Percentiles rank a stretch among this genome's conserved stretches.
These are phyloP conservation scores for Coilia nasus DNA, from an alignment of 2,797 vertebrate genomes.

Conservation along the genomic window DNA sequence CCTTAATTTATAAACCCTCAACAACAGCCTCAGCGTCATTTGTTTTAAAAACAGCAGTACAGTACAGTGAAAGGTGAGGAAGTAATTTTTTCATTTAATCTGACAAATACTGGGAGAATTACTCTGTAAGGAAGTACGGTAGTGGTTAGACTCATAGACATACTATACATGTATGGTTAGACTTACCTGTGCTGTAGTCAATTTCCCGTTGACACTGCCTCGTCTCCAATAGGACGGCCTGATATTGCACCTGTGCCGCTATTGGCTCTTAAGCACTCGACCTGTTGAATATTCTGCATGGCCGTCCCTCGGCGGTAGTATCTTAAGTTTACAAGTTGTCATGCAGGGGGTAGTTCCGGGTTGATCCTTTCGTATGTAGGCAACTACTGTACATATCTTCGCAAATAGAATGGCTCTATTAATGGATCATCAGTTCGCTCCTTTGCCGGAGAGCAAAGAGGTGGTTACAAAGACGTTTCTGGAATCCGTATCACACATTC, in stretches of 20 bases:
- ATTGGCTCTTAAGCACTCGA: background rate
- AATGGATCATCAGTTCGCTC: conserved; percentile 84
- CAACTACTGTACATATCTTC: background rate
- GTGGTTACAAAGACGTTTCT: conserved; percentile 87
- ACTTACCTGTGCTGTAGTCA: background rate
- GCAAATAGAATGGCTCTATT: conserved; percentile 81
- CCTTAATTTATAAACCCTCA: conserved; percentile 50
- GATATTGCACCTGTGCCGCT: background rate
- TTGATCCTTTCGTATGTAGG: conserved; percentile 14
- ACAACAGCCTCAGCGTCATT: background rate
- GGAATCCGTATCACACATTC: conserved; percentile 88
- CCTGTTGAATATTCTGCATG: conserved; percentile 17
- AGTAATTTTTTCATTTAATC: background rate
- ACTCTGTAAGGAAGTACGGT: background rate
- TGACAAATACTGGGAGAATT: conserved; percentile 27
- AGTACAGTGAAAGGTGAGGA: background rate
- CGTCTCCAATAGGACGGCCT: background rate
- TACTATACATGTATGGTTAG: background rate
- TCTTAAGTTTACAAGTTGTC: conserved; percentile 9
- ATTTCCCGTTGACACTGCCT: background rate
- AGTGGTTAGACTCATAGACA: no score
- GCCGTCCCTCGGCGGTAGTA: background rate
- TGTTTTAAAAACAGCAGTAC: background rate
- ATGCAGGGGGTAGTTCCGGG: conserved; percentile 45
- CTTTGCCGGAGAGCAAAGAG: conserved; percentile 81